phyloP scores from a whole-genome alignment of 1,140 invertebrate genomes.

The Drosophila mayri region DNA sequence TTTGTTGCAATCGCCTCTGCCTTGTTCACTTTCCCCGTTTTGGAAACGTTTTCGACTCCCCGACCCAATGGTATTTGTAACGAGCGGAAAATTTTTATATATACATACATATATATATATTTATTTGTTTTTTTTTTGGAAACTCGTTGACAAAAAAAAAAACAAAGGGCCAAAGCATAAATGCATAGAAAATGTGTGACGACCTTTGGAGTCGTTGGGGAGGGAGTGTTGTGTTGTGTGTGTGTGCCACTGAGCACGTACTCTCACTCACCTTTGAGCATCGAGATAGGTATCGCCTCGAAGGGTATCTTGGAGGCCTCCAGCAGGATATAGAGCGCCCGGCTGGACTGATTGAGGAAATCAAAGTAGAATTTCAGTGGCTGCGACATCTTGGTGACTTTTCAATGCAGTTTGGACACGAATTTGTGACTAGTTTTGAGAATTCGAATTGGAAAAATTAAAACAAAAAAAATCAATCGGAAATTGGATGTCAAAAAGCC shows the following conservation, averaged over 20 bases:
- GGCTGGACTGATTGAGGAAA: conserved; percentile 90
- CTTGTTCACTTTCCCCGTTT: conserved; percentile 59
- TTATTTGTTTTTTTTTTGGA: conserved; percentile 8
- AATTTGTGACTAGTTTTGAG: conserved; percentile 11
- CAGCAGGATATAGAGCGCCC: conserved; percentile 90
- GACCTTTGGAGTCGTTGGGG: conserved; percentile 41
- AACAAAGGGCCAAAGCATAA: conserved; percentile 42
- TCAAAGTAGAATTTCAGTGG: conserved; percentile 89
- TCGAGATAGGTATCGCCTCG: conserved; percentile 86
- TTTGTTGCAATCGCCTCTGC: conserved; percentile 5
- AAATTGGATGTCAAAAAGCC: conserved; percentile 15
- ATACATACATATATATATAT: neutral
- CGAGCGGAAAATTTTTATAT: conserved; percentile 67
- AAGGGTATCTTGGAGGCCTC: conserved; percentile 88
- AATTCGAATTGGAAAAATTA: conserved; percentile 7
- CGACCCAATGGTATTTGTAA: conserved; percentile 56
- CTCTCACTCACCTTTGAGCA: conserved; percentile 86
- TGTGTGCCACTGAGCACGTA: conserved; percentile 34
- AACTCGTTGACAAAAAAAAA: conserved; percentile 9
- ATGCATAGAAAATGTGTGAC: conserved; percentile 45
- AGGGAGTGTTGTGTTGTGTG: neutral
- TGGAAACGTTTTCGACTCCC: conserved; percentile 33
- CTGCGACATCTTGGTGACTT: conserved; percentile 57
- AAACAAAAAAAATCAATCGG: conserved; percentile 17
- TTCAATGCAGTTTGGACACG: neutral